Evolutionary conservation across 2,797 vertebrate genomes (phyloP).

Genomic region (Macropus fuliginosus): DNA sequence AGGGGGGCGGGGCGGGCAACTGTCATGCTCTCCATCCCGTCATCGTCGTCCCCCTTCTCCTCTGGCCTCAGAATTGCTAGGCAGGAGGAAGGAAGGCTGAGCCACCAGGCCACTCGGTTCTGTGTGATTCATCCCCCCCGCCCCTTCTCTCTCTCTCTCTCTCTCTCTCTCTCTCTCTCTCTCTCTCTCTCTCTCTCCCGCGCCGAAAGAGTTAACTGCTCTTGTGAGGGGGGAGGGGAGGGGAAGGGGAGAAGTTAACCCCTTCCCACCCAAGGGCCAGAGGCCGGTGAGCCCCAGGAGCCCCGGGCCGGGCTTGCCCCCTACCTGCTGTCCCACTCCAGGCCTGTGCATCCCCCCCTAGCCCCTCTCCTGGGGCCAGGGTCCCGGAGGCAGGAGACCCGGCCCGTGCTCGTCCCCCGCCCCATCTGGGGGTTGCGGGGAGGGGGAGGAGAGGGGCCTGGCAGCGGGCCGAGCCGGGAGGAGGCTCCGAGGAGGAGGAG

Average conservation of each 20-base stretch:
- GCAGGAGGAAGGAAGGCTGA: neutral
- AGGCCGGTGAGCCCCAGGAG: neutral
- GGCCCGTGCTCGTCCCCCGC: neutral
- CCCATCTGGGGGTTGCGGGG: neutral
- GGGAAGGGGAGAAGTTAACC: neutral
- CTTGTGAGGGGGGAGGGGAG: slow-evolving; percentile 6
- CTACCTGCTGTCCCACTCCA: neutral
- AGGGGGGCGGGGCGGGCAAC: neutral
- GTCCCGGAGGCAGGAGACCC: neutral
- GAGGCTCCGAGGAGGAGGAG: slow-evolving; percentile 71
- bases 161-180: too few species aligned
- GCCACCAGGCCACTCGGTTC: neutral
- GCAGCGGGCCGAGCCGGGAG: slow-evolving; percentile 55
- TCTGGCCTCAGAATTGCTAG: neutral
- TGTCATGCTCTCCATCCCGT: neutral
- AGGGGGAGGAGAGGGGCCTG: neutral
- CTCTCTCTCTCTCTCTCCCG: neutral
- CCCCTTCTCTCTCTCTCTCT: too few species aligned
- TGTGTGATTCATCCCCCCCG: neutral
- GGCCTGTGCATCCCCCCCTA: accelerated
- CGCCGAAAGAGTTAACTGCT: slow-evolving; percentile 1
- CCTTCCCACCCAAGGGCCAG: neutral
- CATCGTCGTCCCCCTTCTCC: neutral
- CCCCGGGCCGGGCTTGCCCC: neutral
- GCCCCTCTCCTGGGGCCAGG: too few species aligned